Conservation (phyloP, 2,113 vertebrate genomes). For the Pluvialis apricaria region DNA sequence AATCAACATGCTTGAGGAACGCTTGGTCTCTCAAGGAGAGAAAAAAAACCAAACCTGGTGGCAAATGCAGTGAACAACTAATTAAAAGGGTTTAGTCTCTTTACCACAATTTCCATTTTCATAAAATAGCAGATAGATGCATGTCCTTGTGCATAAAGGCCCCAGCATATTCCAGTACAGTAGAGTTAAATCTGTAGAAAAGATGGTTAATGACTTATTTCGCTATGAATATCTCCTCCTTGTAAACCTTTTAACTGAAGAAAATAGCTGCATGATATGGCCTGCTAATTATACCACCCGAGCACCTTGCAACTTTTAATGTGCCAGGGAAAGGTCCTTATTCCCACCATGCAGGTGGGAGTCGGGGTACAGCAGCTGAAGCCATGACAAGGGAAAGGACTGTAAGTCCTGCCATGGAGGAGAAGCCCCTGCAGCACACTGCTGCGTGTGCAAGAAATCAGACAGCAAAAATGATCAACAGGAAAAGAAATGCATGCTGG, state of each 20-base stretch:
- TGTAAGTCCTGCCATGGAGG: not conserved
- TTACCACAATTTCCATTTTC: not conserved
- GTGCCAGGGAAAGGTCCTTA: not conserved
- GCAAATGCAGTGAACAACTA: not conserved
- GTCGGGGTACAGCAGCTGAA: not conserved
- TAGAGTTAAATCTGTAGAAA: not conserved
- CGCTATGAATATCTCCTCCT: not conserved
- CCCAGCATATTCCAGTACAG: not conserved
- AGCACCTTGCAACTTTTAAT: not conserved
- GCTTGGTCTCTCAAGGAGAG: not conserved
- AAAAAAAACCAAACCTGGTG: not conserved
- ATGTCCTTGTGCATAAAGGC: not conserved
- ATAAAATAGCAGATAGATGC: not conserved
- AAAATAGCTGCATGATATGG: not conserved
- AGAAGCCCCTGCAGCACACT: not conserved
- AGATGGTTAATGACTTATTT: not conserved
- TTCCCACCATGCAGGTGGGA: not conserved
- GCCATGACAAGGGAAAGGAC: not conserved
- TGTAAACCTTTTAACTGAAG: not conserved
- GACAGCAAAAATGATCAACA: not conserved
- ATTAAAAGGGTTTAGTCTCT: not conserved
- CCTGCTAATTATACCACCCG: not conserved
- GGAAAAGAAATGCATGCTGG: not conserved
- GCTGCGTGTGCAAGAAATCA: not conserved
- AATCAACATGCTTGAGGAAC: conserved; percentile 11